A percentile compares a stretch with the other conserved stretches of the same genome.
Conservation (phyloP, 1,140 invertebrate species). For the Drosophila watanabei region DNA sequence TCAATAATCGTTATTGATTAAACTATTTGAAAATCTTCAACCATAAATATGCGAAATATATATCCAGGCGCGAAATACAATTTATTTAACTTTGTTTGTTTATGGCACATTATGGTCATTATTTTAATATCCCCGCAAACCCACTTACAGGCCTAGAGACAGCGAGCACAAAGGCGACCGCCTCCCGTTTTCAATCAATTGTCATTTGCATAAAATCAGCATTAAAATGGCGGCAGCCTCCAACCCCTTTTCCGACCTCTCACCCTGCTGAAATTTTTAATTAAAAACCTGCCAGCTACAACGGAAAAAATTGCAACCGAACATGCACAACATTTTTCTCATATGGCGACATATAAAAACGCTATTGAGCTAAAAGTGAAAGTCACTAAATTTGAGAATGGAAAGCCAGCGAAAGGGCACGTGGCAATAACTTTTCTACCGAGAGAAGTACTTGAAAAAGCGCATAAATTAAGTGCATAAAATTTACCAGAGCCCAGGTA, state of each 20-base stretch:
- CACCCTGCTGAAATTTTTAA: conserved; percentile 57
- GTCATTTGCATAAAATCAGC: conserved; percentile 78
- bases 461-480: conserved; percentile 70
- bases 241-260: conserved; percentile 14
- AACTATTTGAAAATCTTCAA: conserved; percentile 9
- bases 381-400: conserved; percentile 66
- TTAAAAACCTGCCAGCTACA: conserved; percentile 57
- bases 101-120: conserved; percentile 73
- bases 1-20: background rate
- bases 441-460: conserved; percentile 61
- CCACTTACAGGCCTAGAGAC: conserved; percentile 14
- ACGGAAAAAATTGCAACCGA: conserved; percentile 48
- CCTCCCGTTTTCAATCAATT: conserved; percentile 69
- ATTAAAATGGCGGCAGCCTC: conserved; percentile 59
- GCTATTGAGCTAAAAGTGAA: conserved; percentile 51
- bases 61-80: conserved; percentile 34
- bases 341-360: conserved; percentile 4
- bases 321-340: conserved; percentile 52
- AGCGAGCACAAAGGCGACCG: conserved; percentile 13
- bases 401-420: conserved; percentile 10
- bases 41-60: conserved; percentile 3
- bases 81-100: conserved; percentile 70
- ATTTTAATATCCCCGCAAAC: conserved; percentile 69
- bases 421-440: conserved; percentile 60
- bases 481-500: conserved; percentile 52